phyloP scores from a whole-genome alignment of 2,113 vertebrate genomes.

The Ptychochromis oligacanthus region DNA sequence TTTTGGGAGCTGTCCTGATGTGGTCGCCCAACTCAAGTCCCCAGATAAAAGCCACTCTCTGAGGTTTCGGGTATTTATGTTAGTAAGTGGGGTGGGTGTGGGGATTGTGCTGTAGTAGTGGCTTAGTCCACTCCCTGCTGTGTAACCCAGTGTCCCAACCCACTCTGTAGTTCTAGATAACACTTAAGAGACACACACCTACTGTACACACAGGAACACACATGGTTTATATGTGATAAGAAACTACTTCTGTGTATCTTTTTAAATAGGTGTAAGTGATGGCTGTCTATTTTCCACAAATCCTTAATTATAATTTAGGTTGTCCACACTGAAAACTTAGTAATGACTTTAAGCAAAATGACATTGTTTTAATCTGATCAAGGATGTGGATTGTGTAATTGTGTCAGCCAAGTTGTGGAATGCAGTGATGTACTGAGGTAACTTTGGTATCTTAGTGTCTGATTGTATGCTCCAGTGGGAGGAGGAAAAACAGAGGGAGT shows the following conservation, averaged over 20 bases:
- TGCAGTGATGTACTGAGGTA: neutral
- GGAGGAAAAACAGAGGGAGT: neutral
- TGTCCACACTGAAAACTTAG: neutral
- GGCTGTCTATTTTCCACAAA: neutral
- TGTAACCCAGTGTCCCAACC: constrained; percentile 71
- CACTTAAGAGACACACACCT: constrained; percentile 61
- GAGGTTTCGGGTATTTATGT: constrained; percentile 51
- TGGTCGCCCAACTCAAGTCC: constrained; percentile 62
- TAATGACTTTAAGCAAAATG: neutral
- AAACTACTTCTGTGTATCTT: constrained; percentile 17
- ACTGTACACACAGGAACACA: constrained; percentile 19
- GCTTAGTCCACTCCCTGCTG: constrained; percentile 76
- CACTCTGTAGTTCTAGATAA: constrained; percentile 79
- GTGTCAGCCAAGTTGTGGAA: neutral
- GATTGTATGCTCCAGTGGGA: neutral
- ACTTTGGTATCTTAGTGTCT: neutral
- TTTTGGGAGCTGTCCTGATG: constrained; percentile 65
- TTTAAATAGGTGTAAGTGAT: neutral
- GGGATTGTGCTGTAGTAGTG: constrained; percentile 39
- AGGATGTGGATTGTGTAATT: neutral
- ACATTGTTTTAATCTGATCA: neutral
- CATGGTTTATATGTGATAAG: constrained; percentile 14
- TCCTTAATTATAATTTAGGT: neutral
- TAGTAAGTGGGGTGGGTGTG: constrained; percentile 21
- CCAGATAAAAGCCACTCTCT: constrained; percentile 69